These are phyloP conservation scores for Probosciger aterrimus DNA, from an alignment of 2,113 vertebrate genomes.

Conservation along the genomic window DNA sequence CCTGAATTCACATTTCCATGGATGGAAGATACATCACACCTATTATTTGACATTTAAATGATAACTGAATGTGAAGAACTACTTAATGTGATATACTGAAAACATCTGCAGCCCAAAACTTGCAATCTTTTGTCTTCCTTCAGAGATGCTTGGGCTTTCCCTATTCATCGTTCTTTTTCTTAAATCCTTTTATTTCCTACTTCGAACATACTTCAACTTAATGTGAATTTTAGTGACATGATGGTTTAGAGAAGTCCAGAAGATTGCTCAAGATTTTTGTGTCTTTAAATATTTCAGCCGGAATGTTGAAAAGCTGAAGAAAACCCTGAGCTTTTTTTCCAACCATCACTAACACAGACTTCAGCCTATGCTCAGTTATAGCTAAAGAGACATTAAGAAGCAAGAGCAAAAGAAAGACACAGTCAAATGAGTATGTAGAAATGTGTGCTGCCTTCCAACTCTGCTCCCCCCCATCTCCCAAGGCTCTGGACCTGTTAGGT, in stretches of 20 bases:
- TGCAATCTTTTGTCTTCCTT: conserved; percentile 14
- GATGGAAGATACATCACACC: conserved; percentile 13
- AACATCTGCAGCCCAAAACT: conserved; percentile 26
- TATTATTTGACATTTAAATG: conserved; percentile 63
- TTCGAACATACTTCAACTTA: background rate
- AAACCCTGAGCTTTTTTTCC: background rate
- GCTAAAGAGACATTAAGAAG: background rate
- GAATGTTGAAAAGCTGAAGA: background rate
- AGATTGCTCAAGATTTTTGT: background rate
- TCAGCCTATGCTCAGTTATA: background rate
- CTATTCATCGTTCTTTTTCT: background rate
- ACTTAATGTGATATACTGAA: conserved; percentile 39
- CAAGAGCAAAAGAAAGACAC: background rate
- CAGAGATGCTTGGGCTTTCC: background rate
- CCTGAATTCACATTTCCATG: conserved; percentile 24
- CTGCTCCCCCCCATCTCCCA: background rate
- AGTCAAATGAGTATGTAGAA: background rate
- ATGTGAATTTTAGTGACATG: background rate
- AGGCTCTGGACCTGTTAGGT: background rate
- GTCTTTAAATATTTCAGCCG: background rate
- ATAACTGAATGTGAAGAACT: conserved; percentile 49
- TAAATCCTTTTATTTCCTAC: background rate
- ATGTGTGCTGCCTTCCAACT: background rate
- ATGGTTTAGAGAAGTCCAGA: background rate
- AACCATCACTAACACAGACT: background rate